Evolutionary conservation across 2,888 invertebrate genomes (phyloP), one percentile per base, ranked within the genome.

Genomic region (Lacanobia oleracea): DNA sequence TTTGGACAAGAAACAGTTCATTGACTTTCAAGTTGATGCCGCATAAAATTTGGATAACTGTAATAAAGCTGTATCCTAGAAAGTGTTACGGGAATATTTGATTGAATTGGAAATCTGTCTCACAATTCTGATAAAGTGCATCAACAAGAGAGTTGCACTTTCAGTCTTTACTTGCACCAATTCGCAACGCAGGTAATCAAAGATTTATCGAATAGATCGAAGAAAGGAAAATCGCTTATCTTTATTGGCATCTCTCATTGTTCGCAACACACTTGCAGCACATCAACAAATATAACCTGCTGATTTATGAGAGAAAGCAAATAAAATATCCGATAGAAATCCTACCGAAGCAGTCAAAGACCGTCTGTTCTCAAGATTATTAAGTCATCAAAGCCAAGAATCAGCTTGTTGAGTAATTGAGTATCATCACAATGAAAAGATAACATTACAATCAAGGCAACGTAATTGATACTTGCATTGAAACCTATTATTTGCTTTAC

Each of bases 221-320:
- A 70, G 74, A 75, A 70, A 71, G 82, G 75, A 72, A 82, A 82
- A 82, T 82, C 79, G 70, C 62, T 79, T 68, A 81, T 75, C 82
- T 40, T 71, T 71, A 82, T 79, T 82, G 67, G 75, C 63, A 78
- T 70, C 65, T 62, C 40, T 70, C 59, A 75, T 82, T 82, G 71
- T 68, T 67, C 37, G 54, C 80, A 43, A 67, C 60, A 70, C 33
- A 60, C 59, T 62, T 53, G 45, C 45, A 59, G 57, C 16, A 67
- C 37, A 74, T 27, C 21, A 75, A 73, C 78, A 81, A 83, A 83
- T 80, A 68, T 67, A 74, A 80, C 66, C 70, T 40, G 23, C 27
- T 64, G 67, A 85, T 77, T 75, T 75, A 82, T 63, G 68, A 67
- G 67, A 83, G 84, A 84, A 85, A 84, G 85, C 68, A 69, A 83